Base-by-base conservation (phyloP, 2,113 vertebrate species). In the Centropus unirufus region DNA sequence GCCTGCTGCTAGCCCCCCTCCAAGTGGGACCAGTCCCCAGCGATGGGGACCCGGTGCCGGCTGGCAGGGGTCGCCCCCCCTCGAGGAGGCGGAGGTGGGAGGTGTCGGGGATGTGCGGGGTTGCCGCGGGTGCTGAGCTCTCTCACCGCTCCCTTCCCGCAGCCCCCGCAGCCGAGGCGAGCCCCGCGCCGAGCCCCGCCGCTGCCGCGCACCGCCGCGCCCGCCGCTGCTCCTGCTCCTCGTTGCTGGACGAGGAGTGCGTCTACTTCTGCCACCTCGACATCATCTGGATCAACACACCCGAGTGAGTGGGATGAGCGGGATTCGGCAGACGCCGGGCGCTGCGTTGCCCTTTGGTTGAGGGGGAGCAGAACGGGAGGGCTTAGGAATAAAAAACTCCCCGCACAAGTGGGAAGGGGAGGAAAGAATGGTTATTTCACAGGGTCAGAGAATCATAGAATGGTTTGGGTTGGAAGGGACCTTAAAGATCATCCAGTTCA, bases 211-310 rank as follows among this genome's bases (percentile, higher is more conserved):
- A 93, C 99, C 78, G 97, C 96, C 87, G 99, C 36, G 95, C 97
- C 83, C 99, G 99, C 74, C 98, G 99, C 95, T 99, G 99, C 96
- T 99, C 99, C 78, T 99, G 99, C 94, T 98, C 98, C 0, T 98
- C 98, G 18, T 97, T 99, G 95, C 95, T 99, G 96, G 99, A 99
- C 94, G 99, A 99, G 90, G 99, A 99, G 94, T 99, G 99, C 79
- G 99, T 99, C 77, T 99, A 99, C 97, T 99, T 99, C 98, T 99
- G 99, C 97, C 99, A 99, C 97, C 98, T 99, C 89, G 99, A 99
- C 97, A 99, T 99, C 97, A 99, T 99, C 79, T 99, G 99, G 99
- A 98, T 99, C 98, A 99, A 99, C 98, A 99, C 99, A 55, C 99
- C 99, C 26, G 99, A 99, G 99, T 99, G 94, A 47, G 36, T 14